phyloP scores from a whole-genome alignment of 2,797 vertebrate species.

The Aeoliscus strigatus region DNA sequence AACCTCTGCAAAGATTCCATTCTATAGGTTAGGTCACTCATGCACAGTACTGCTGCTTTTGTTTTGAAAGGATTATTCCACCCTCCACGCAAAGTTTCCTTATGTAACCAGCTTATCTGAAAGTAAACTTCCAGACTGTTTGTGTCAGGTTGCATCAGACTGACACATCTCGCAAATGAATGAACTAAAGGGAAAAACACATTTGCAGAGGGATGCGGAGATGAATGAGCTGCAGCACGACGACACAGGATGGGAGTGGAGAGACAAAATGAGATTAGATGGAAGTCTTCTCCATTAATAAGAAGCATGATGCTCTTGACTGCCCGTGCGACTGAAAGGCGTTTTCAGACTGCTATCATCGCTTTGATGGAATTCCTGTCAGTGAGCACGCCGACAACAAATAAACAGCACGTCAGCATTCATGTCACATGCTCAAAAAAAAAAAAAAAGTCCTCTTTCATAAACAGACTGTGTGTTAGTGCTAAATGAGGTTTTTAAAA shows the following conservation, averaged over 20 bases:
- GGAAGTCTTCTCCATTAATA: conserved; percentile 57
- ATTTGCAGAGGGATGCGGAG: conserved; percentile 30
- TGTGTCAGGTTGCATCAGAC: conserved; percentile 2
- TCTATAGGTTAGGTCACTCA: background rate
- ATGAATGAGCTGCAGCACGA: conserved; percentile 44
- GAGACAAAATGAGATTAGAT: conserved; percentile 49
- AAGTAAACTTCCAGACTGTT: conserved; percentile 7
- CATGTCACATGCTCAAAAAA: conserved; percentile 3
- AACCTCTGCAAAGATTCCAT: conserved; percentile 28
- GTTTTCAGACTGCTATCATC: conserved; percentile 45
- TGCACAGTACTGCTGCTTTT: background rate
- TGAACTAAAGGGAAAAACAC: conserved; percentile 17
- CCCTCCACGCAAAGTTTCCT: conserved; percentile 6
- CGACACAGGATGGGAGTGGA: conserved; percentile 19
- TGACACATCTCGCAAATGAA: conserved; percentile 15
- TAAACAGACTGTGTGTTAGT: no score
- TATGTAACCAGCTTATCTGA: conserved; percentile 10
- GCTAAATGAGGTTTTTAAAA: no score
- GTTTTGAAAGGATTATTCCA: conserved; percentile 5
- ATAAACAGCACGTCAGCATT: conserved; percentile 11
- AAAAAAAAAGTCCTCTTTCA: no score
- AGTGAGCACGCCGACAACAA: conserved; percentile 19
- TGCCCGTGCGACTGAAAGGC: conserved; percentile 36
- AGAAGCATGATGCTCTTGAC: conserved; percentile 41
- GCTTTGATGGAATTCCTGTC: conserved; percentile 58